Base-by-base conservation (phyloP, 2,797 vertebrate genomes). In the Catharus ustulatus region DNA sequence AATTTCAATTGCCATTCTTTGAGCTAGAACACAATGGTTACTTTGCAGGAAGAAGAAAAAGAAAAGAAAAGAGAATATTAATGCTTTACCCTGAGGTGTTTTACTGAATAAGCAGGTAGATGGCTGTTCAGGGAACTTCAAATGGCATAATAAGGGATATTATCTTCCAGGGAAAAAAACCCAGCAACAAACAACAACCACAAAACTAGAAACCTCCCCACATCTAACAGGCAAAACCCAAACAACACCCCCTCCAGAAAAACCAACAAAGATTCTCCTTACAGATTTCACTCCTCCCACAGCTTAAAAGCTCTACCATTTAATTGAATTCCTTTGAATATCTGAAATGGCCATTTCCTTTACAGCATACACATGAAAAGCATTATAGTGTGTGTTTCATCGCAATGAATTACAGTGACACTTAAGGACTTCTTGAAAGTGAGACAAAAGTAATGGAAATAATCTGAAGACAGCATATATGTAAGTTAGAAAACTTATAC, bases 331-430 rank as follows among this genome's bases (percentile, higher is more conserved):
- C 24, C 36, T 64, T 30, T 27, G 24, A 71, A 63, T 32, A 46
- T 9, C 16, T 51, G 14, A 91, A 81, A 63, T n/a, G 58, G 32
- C 32, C 59, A 76, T 77, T 97, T 94, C 77, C 86, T 92, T 90
- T 49, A 81, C 49, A 52, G 61, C 81, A 82, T 8, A 76, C 55
- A 83, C n/a, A 77, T 43, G 58, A 69, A 79, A 94, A 67, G 13
- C 89, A 83, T 9, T 52, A 55, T 8, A 58, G 72, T 4, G 7
- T 64, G 11, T 61, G 24, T 74, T n/a, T 81, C 48, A 79, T 1
- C 74, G 64, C 55, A 93, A 91, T 73, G 59, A 95, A 93, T 91
- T 81, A 59, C 26, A 72, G 51, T 43, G 85, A 61, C 90, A 64
- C 61, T 57, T 45, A 29, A 58, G 42, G 36, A 93, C 90, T 93